Evolutionary conservation across 2,797 vertebrate species (phyloP), one percentile per base, ranked within the genome.

Genomic region (Peromyscus melanophrys): DNA sequence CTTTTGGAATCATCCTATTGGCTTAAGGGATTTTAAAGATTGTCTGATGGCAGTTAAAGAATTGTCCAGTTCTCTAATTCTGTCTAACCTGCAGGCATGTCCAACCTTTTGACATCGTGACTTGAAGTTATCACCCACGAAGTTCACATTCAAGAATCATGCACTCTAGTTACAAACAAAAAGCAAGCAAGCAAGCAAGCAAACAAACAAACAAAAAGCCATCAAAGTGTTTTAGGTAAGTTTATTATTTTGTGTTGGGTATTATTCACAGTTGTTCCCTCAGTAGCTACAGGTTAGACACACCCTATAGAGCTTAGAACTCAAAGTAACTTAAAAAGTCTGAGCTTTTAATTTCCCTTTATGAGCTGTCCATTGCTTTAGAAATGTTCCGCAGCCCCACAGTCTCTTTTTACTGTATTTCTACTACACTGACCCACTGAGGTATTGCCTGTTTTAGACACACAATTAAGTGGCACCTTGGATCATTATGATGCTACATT

Each of bases 1-100:
- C n/a, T 96, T 97, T 94, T 86, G 89, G 61, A 93, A 80, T 81
- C 34, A 43, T 73, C 11, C 19, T 23, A 46, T 49, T 89, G 65
- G 11, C 49, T 93, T 92, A 69, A 96, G 82, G 92, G 52, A 95
- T 85, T 86, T 77, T 55, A 92, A 73, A 71, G 40, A 29, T 52
- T 84, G 19, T 89, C 59, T 92, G 40, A 85, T 40, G 81, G 55
- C 3, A 77, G 40, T 94, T 95, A 78, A 29, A 81, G 19, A 85
- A 73, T 6, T 88, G 76, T 95, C n/a, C 63, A 87, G 52, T 49
- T 12, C 12, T 89, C 23, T 87, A 78, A 95, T 90, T 95, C 86
- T 78, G 4, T 9, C n/a, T 55, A 55, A 16, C 46, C 34, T 87
- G 49, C 65, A 71, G 46, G 8, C 21, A 55, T 55, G 52, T 88